Conservation (phyloP, 2,113 vertebrate species). For the Rhinichthys klamathensis region DNA sequence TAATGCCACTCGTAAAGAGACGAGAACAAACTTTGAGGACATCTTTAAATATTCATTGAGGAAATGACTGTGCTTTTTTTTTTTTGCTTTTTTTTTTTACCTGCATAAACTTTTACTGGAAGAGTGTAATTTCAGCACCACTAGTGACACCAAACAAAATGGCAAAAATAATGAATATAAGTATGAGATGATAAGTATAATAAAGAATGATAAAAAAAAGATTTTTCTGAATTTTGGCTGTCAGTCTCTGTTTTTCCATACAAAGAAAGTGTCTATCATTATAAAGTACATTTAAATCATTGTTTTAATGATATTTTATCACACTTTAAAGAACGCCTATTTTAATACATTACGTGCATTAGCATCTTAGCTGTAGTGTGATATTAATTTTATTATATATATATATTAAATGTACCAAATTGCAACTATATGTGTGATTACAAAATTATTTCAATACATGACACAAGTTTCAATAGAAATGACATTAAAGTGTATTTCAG, state of each 20-base stretch:
- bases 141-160: background rate
- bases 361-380: background rate
- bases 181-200: background rate
- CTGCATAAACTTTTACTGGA: background rate
- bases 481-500: background rate
- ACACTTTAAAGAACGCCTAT: background rate
- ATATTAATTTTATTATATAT: too few species aligned
- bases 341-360: background rate
- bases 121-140: background rate
- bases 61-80: background rate
- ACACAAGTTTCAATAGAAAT: background rate
- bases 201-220: background rate
- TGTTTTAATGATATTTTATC: background rate
- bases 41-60: constrained; percentile 3
- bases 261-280: too few species aligned
- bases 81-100: too few species aligned
- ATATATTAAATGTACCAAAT: too few species aligned
- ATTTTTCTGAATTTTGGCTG: too few species aligned
- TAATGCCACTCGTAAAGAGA: background rate
- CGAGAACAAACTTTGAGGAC: background rate
- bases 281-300: background rate
- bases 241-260: too few species aligned
- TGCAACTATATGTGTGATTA: too few species aligned
- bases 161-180: background rate
- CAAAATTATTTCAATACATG: background rate